Base-by-base conservation (phyloP, 1,140 invertebrate genomes). In the Zaprionus gabonicus region DNA sequence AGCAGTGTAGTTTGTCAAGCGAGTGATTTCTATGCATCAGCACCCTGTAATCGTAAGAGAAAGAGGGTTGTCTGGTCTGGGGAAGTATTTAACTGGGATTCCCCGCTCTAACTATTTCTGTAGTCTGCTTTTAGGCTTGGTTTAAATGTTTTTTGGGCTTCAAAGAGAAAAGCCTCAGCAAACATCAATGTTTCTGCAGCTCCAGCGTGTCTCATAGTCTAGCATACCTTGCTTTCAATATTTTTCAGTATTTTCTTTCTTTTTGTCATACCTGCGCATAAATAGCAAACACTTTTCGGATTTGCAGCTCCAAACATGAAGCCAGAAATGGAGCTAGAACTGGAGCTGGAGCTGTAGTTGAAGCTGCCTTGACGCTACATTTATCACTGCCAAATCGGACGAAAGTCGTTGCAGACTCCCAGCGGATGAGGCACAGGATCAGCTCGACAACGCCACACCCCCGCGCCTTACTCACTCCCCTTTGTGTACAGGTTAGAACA, bases 241-340 rank as follows among this genome's bases (percentile, higher is more conserved):
- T 58, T 9, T 44, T 17, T 17, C n/a, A 46, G 53, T 64, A 51
- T 82, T 55, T 66, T 76, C 28, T 67, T 63, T 71, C 23, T 59
- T 82, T 65, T 79, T 76, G 58, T 38, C 69, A 63, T 81, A 87
- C 78, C 84, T 88, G 81, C 58, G 75, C 84, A 87, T 87, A 87
- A 87, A 87, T 87, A 90, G 85, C 74, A 84, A 84, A 88, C 84
- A 84, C 81, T 87, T 88, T 87, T 81, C 66, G 78, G 85, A 76
- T 79, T 79, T 81, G 79, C 68, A 76, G 70, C 53, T 72, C 81
- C 75, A 60, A 78, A 81, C 65, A 80, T 79, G 67, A 73, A 82
- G 70, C 58, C 58, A 41, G 53, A 72, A 51, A 41, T 63, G 31
- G 1, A 20, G 20, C 20, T 20, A 20, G 9, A 70, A 34, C 67